A percentile compares a stretch with the other conserved stretches of the same genome.
These are phyloP conservation scores for Chesias legatella DNA, from an alignment of 2,888 invertebrate genomes.

Conservation along the genomic window DNA sequence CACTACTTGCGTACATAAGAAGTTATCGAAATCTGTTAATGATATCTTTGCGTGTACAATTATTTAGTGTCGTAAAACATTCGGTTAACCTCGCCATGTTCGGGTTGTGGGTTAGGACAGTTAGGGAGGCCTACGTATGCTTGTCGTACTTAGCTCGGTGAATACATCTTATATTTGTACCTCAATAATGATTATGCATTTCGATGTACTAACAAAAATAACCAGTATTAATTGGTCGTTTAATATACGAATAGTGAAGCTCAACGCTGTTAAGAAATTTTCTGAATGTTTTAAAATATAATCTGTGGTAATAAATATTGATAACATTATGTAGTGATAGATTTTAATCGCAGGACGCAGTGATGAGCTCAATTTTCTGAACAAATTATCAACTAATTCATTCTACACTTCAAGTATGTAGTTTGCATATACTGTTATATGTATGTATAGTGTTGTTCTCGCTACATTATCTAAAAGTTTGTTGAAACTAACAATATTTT, in stretches of 20 bases:
- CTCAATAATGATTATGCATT: slow-evolving; percentile 36
- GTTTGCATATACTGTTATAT: slow-evolving; percentile 18
- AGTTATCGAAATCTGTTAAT: slow-evolving; percentile 54
- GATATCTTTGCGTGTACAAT: slow-evolving; percentile 56
- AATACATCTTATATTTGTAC: slow-evolving; percentile 50
- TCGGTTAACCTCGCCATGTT: neutral
- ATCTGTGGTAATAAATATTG: slow-evolving; percentile 27
- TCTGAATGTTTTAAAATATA: slow-evolving; percentile 3
- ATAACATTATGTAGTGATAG: slow-evolving; percentile 28
- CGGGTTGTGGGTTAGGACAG: slow-evolving; percentile 35
- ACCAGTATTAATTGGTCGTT: slow-evolving; percentile 50
- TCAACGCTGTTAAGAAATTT: slow-evolving; percentile 19
- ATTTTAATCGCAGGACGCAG: slow-evolving; percentile 25
- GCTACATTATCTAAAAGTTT: slow-evolving; percentile 37
- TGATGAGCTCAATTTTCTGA: slow-evolving; percentile 25
- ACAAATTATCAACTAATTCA: slow-evolving; percentile 14
- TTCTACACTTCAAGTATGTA: slow-evolving; percentile 24
- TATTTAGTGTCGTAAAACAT: slow-evolving; percentile 30
- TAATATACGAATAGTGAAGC: slow-evolving; percentile 20
- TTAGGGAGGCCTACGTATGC: slow-evolving; percentile 45
- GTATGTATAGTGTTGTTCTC: slow-evolving; percentile 22
- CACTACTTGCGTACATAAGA: slow-evolving; percentile 39
- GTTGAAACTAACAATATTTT: slow-evolving; percentile 45
- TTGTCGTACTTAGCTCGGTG: slow-evolving; percentile 28
- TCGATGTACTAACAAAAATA: slow-evolving; percentile 43